A percentile compares a stretch with the other conserved stretches of the same genome.
phyloP scores from a whole-genome alignment of 2,113 vertebrate genomes.

The Mus musculus region DNA sequence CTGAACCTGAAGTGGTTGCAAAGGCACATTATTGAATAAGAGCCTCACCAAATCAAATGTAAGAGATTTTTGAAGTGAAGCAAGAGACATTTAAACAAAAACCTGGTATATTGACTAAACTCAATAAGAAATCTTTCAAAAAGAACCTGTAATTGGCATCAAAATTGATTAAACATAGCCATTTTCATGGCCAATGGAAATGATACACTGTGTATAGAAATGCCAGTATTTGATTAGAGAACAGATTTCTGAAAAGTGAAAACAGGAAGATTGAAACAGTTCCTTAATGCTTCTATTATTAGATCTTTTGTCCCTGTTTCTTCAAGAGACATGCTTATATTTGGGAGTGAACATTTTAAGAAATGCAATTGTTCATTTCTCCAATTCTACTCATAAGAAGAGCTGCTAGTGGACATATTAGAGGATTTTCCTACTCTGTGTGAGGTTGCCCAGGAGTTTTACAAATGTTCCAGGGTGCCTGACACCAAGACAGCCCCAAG shows the following conservation, averaged over 20 bases:
- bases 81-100: conserved; percentile 40
- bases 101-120: not conserved
- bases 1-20: conserved; percentile 48
- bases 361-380: not conserved
- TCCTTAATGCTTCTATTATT: not conserved
- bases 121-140: conserved; percentile 1
- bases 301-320: not conserved
- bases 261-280: not conserved
- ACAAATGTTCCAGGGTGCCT: not conserved
- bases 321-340: not conserved
- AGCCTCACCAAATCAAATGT: conserved; percentile 28
- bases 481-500: not conserved
- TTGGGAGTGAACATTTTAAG: conserved; percentile 27
- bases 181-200: conserved; percentile 41
- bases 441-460: not conserved
- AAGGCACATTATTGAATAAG: not conserved
- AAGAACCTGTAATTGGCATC: conserved; percentile 39
- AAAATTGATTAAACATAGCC: conserved; percentile 20
- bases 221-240: conserved; percentile 44
- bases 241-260: conserved; percentile 24
- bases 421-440: not conserved
- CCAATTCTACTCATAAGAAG: not conserved
- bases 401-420: not conserved
- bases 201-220: not conserved
- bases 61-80: conserved; percentile 20